phyloP scores from a whole-genome alignment of 2,888 invertebrate species.

The Patella depressa region DNA sequence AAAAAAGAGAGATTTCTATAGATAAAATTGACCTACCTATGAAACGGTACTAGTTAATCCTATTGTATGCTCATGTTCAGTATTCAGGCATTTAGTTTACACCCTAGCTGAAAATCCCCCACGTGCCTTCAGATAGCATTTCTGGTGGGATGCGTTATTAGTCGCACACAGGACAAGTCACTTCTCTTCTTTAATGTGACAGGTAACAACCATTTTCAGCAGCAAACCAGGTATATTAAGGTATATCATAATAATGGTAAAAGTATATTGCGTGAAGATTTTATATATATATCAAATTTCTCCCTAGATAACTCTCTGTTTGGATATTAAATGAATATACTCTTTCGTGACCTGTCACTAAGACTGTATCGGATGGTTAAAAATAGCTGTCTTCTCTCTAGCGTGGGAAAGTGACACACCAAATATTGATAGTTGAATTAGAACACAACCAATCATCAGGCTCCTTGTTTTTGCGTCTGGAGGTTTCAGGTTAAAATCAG shows the following conservation, averaged over 20 bases:
- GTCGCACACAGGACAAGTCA: no score
- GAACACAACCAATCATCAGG: background rate
- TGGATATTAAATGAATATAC: no score
- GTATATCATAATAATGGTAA: background rate
- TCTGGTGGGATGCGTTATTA: no score
- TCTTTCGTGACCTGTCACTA: background rate
- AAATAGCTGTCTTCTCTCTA: background rate
- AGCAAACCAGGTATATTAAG: background rate
- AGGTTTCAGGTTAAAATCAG: no score
- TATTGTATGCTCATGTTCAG: background rate
- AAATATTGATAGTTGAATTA: conserved; percentile 6
- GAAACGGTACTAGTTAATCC: background rate
- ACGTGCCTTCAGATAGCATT: background rate
- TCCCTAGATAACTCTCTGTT: no score
- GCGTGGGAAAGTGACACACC: conserved; percentile 4
- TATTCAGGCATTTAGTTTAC: background rate
- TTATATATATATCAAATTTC: background rate
- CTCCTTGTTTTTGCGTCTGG: background rate
- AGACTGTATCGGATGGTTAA: background rate
- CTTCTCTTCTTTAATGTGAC: background rate
- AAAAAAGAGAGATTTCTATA: background rate
- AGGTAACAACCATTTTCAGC: conserved; percentile 6
- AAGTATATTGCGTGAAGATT: background rate
- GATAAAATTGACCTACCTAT: background rate
- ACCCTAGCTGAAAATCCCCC: background rate